Base-by-base conservation (phyloP, 2,888 invertebrate species). In the Eilema depressum region DNA sequence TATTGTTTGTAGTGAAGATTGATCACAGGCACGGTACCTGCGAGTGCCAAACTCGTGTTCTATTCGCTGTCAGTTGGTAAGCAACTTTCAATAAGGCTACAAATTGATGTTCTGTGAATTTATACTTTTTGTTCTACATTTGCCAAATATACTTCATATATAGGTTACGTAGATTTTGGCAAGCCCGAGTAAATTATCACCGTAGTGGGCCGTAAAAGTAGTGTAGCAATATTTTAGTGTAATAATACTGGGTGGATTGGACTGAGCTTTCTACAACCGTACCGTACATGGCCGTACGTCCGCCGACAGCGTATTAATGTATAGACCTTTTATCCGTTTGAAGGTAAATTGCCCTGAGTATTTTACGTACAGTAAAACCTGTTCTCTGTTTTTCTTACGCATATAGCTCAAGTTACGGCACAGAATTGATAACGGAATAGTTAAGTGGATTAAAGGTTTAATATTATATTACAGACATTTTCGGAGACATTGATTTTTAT, bases 81-180 rank as follows among this genome's bases (percentile, higher is more conserved):
- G 64, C 68, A 79, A 80, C 70, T 79, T 83, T 80, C 77, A 83
- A 79, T 82, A 83, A 83, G 80, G 73, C 70, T 75, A 71, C 82
- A 80, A 30, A 74, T 79, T 83, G 82, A 66, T 69, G 65, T 76
- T 73, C 66, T 68, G 62, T 63, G 69, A 75, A 73, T 75, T 75
- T 76, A 79, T 82, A 73, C 74, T 77, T 75, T 75, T 66, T 41
- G 74, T 68, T 68, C 63, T 61, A 65, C 56, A 80, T 77, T 37
- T 77, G 57, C 37, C 37, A 37, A 67, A 71, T 69, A 68, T 71
- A 75, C 66, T 41, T 41, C 41, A 37, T 37, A 37, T 12, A 41
- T 3, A 41, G 41, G 17, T 17, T 41, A 4, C 41, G 3, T 41
- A 75, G 61, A 73, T 75, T 81, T 47, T 72, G 69, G 67, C 69